Evolutionary conservation across 92 coral and sea anemone species (phyloP), one percentile per base, ranked within the genome.

Genomic region (Epizoanthus ramosus): DNA sequence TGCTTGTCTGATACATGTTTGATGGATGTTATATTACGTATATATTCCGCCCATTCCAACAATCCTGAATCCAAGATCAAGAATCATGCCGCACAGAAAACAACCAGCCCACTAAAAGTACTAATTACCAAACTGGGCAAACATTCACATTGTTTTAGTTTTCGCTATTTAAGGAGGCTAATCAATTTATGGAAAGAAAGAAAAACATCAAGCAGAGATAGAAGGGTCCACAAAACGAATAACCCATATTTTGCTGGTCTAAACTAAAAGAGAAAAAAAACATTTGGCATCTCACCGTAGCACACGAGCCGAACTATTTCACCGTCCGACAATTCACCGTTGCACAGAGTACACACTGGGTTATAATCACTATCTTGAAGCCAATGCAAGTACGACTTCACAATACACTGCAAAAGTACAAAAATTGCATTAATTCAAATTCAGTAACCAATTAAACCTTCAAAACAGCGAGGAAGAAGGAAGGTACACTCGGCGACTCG

Each of bases 321-420:
- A 13, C 99, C 99, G 6, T 94, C 92, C 8, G 91, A 86, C 57
- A 97, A 85, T 45, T 73, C 84, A 68, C 99, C 98, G 83, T 97
- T 97, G 86, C 99, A 97, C 16, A 97, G 92, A 64, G 99, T 97
- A 73, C 99, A 97, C 0, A 97, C 99, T 25, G 99, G 99, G 70
- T 97, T 97, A 68, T 97, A 97, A 57, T 97, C 99, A 85, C 99
- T 97, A 88, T 97, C 99, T 84, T 97, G 99, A 56, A 97, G 91
- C 99, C 99, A 97, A 53, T 97, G 98, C 0, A 97, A 87, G 79
- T 97, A 97, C 4, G 99, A 97, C 77, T 97, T 97, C 5, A 97
- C 99, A 37, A 97, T 97, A 72, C 99, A 97, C 99, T 97, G 64
- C 21, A 81, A 10, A 71, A 63, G 7, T 18, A 53, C 4, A 41